A percentile compares a stretch with the other conserved stretches of the same genome.
Evolutionary conservation across 1,140 invertebrate species (phyloP).

Genomic region (Solen grandis): DNA sequence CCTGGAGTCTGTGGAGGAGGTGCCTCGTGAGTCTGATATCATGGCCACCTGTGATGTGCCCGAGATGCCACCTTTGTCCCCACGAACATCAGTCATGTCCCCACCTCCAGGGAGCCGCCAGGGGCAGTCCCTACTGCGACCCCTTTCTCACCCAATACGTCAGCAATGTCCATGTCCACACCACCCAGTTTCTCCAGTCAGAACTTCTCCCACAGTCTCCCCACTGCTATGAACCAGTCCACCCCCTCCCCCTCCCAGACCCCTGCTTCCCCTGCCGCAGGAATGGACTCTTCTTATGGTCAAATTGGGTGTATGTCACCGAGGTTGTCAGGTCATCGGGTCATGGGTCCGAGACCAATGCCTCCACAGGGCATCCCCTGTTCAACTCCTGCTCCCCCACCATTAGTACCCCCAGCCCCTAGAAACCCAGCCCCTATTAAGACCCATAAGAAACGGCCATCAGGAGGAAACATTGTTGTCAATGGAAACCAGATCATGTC

Average conservation of each 20-base stretch:
- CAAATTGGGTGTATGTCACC: slow-evolving; percentile 55
- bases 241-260: not conserved
- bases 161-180: slow-evolving; percentile 16
- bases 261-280: not conserved
- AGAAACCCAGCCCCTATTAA: slow-evolving; percentile 57
- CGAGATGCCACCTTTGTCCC: slow-evolving; percentile 7
- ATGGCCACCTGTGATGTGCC: not conserved
- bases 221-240: not conserved
- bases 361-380: slow-evolving; percentile 21
- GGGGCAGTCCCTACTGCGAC: slow-evolving; percentile 5
- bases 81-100: not conserved
- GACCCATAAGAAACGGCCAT: slow-evolving; percentile 51
- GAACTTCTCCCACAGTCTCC: not conserved
- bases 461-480: slow-evolving; percentile 49
- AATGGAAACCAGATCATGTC: slow-evolving; percentile 55
- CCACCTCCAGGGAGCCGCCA: not conserved
- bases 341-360: slow-evolving; percentile 23
- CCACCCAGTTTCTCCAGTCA: not conserved
- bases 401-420: slow-evolving; percentile 38
- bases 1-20: slow-evolving; percentile 50
- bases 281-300: no score
- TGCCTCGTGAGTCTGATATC: not conserved
- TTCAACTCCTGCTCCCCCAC: not conserved
- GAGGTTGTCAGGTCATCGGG: slow-evolving; percentile 28
- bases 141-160: slow-evolving; percentile 5